phyloP scores from a whole-genome alignment of 2,888 invertebrate genomes.

The Macropis europaea region DNA sequence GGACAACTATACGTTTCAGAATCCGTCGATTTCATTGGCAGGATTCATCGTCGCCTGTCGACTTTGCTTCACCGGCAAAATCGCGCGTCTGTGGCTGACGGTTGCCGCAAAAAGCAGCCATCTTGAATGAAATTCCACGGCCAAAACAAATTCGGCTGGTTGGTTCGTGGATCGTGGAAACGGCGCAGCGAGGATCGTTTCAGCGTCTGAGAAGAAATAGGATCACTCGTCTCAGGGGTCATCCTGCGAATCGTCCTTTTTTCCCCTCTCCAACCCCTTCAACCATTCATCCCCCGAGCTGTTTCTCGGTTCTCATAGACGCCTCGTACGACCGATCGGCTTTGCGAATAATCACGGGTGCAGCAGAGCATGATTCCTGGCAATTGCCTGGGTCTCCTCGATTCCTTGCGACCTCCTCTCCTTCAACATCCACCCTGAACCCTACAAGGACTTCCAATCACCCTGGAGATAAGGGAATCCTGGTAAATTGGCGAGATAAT shows the following conservation, averaged over 20 bases:
- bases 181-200: not conserved
- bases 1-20: not conserved
- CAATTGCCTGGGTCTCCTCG: slow-evolving; percentile 56
- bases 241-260: slow-evolving; percentile 1
- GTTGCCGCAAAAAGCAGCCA: not conserved
- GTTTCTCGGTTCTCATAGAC: slow-evolving; percentile 25
- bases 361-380: slow-evolving; percentile 56
- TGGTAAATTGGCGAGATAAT: too few relatives aligned
- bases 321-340: slow-evolving; percentile 53
- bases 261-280: not conserved
- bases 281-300: not conserved
- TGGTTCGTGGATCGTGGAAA: too few relatives aligned
- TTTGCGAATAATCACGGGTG: slow-evolving; percentile 52
- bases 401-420: not conserved
- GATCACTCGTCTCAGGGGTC: slow-evolving; percentile 1
- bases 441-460: not conserved
- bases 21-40: not conserved
- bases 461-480: not conserved
- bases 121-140: slow-evolving; percentile 9
- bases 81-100: not conserved
- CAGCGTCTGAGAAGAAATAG: not conserved
- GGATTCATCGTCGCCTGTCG: not conserved
- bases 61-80: too few relatives aligned
- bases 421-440: not conserved
- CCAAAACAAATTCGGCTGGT: slow-evolving; percentile 1